phyloP scores from a whole-genome alignment of 2,797 vertebrate genomes.

The Stomatorhinus walkeri region DNA sequence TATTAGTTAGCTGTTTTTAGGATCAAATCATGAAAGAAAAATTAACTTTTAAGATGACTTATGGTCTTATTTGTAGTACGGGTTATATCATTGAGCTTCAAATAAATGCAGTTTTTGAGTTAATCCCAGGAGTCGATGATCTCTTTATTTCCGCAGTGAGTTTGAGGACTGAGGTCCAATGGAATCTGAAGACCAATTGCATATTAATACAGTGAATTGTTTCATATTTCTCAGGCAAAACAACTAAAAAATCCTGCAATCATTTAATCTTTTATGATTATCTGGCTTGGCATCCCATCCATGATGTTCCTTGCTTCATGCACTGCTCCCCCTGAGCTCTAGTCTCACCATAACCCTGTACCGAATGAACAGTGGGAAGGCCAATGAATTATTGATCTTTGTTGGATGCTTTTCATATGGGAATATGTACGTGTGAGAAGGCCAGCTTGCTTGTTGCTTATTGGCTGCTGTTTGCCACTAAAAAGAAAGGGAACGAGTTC shows the following conservation, averaged over 20 bases:
- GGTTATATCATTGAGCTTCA: neutral
- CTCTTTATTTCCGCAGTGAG: neutral
- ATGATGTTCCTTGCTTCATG: neutral
- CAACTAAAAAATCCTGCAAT: neutral
- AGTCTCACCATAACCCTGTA: neutral
- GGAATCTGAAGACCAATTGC: neutral
- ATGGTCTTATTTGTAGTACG: neutral
- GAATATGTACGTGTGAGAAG: neutral
- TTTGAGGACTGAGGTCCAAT: neutral
- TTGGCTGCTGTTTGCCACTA: neutral
- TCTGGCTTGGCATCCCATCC: neutral
- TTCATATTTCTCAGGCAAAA: neutral
- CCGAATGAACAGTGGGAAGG: neutral
- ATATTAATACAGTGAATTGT: neutral
- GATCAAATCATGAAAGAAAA: neutral
- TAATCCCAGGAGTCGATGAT: neutral
- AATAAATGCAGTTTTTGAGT: conserved; percentile 12
- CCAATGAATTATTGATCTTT: neutral
- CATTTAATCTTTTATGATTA: neutral
- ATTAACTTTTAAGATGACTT: neutral
- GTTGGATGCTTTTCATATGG: neutral
- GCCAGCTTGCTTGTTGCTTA: neutral
- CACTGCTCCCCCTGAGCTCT: neutral
- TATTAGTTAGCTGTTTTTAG: neutral
- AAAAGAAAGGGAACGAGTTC: neutral